A percentile compares a stretch with the other conserved stretches of the same genome.
Conservation (phyloP, 1,140 invertebrate species). For the Steinernema feltiae region DNA sequence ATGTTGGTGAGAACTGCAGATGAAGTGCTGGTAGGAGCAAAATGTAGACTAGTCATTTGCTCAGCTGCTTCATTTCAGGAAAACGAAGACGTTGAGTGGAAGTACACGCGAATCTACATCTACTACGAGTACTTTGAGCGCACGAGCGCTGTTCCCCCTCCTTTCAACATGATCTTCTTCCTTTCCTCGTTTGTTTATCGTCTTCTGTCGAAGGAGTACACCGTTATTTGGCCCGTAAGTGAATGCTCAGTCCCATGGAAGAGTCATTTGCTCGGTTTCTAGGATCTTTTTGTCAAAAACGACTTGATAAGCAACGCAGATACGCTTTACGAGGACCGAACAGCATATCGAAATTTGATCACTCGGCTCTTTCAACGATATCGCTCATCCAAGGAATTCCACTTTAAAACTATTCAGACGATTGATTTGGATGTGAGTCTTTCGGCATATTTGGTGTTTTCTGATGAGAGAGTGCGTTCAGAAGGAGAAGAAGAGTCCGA, state of each 20-base stretch:
- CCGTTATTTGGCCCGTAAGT: neutral
- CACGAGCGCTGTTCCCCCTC: constrained; percentile 27
- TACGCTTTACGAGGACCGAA: neutral
- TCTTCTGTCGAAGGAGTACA: neutral
- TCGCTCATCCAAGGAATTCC: neutral
- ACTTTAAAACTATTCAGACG: neutral
- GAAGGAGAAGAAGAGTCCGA: too few relatives aligned
- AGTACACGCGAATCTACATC: constrained; percentile 37
- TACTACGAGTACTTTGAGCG: constrained; percentile 30
- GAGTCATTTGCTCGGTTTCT: neutral
- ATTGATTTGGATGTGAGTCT: neutral
- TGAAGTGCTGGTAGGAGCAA: too few relatives aligned
- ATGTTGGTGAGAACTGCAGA: constrained; percentile 30
- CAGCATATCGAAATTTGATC: too few relatives aligned
- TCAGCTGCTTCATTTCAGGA: too few relatives aligned
- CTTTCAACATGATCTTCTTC: constrained; percentile 30
- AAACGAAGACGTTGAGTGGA: constrained; percentile 40
- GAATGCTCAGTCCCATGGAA: neutral
- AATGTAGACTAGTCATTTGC: too few relatives aligned
- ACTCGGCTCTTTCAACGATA: neutral
- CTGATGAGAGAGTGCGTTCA: neutral
- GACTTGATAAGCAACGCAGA: neutral
- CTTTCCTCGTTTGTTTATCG: neutral
- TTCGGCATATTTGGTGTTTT: neutral
- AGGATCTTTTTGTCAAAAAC: neutral